Evolutionary conservation across 2,888 invertebrate genomes (phyloP), one percentile per base, ranked within the genome.

Genomic region (Opisthograptis luteolata): DNA sequence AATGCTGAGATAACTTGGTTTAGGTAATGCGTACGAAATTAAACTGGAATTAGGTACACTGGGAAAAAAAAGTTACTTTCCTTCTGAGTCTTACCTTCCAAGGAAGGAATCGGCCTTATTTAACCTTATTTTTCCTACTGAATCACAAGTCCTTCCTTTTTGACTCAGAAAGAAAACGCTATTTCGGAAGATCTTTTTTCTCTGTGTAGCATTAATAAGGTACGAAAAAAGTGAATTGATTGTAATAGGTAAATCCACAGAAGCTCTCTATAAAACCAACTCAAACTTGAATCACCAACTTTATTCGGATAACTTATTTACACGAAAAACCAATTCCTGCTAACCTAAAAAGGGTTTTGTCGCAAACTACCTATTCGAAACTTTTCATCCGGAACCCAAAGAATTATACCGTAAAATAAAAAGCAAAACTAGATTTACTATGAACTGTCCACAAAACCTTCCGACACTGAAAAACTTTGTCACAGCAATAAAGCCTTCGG

Each of bases 401-500:
- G 62, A 68, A 65, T 47, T 47, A 58, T 56, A 22, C 36, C 61
- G 62, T 64, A 58, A 66, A 66, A 66, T 60, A 70, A 66, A 63
- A 61, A 70, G 66, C 64, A 63, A 67, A 71, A 68, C 68, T 64
- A 53, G 68, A 73, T 74, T 73, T 66, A 42, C 61, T 66, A 50
- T 46, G 58, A 46, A 40, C 50, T 19, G 32, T n/a, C 9, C 20
- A 5, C 9, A 28, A 39, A 31, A 19, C 20, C 6, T 3, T 14
- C 12, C 5, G 12, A 8, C 27, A 0, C 2, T 0, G 6, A 24
- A 15, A 8, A 8, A 27, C 37, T 14, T 3, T 39, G n/a, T 42
- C 48, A 8, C 10, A 48, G 7, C 17, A 19, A 32, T 20, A 4
- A 1, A 13, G 8, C 6, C 19, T 25, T 34, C 0, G 1, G 1